Evolutionary conservation across 2,797 vertebrate species (phyloP).

Genomic region (Eulemur rubriventer): DNA sequence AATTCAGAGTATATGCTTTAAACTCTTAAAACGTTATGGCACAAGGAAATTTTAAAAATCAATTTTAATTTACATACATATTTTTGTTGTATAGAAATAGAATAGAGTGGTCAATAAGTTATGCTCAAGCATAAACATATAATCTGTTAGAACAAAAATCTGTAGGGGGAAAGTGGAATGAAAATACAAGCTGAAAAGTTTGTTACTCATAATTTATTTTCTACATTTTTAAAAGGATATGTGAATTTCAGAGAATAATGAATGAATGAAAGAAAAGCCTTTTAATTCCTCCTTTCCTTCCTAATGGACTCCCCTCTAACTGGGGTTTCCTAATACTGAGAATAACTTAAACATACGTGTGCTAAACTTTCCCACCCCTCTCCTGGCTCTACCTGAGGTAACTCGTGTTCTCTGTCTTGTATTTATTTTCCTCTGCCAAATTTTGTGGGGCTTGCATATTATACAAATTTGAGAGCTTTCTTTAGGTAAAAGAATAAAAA

Average conservation of each 20-base stretch:
- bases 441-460: background rate
- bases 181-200: background rate
- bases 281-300: background rate
- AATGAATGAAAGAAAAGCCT: background rate
- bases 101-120: background rate
- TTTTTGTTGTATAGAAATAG: background rate
- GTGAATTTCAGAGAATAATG: background rate
- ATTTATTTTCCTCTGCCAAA: background rate
- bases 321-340: background rate
- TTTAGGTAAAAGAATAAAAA: background rate
- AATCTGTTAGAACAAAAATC: background rate
- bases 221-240: background rate
- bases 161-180: background rate
- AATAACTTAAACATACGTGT: too few relatives aligned
- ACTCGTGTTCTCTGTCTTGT: background rate
- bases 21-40: background rate
- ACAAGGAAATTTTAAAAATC: background rate
- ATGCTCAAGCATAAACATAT: background rate
- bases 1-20: background rate
- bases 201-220: background rate
- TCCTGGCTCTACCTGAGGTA: background rate
- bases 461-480: background rate
- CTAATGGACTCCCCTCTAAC: background rate
- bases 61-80: background rate
- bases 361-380: background rate